Percentiles rank a stretch among this genome's conserved stretches.
Conservation (phyloP, 2,113 vertebrate species). For the Sus scrofa region DNA sequence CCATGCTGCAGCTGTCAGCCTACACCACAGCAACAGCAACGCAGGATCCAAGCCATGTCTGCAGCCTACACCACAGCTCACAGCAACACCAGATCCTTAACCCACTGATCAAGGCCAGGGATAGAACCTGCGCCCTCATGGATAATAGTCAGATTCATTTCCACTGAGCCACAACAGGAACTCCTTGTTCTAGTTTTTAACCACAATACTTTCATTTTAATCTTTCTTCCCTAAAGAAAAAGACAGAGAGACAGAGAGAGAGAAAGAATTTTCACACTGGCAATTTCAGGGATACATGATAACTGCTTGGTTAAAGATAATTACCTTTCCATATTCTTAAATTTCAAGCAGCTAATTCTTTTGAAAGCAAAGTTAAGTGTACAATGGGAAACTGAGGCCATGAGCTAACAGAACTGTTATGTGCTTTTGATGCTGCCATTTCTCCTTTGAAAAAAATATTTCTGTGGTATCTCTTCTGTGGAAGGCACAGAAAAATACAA, state of each 20-base stretch:
- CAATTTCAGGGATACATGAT: neutral
- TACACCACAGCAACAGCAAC: too few species aligned
- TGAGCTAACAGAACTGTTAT: neutral
- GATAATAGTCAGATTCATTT: too few species aligned
- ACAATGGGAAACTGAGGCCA: neutral
- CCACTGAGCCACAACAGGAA: too few species aligned
- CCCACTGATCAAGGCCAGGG: too few species aligned
- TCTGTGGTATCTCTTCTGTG: neutral
- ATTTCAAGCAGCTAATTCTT: neutral
- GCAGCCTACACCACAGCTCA: too few species aligned
- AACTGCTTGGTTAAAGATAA: neutral
- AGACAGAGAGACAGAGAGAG: too few species aligned
- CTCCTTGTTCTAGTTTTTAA: slow-evolving; percentile 20
- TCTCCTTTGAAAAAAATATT: neutral
- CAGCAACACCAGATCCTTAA: too few species aligned
- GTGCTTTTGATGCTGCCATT: neutral
- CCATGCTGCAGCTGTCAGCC: too few species aligned
- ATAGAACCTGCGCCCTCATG: too few species aligned
- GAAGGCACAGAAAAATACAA: neutral
- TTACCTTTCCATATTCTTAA: slow-evolving; percentile 25
- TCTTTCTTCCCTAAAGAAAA: neutral
- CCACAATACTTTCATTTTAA: neutral
- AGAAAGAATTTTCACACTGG: neutral
- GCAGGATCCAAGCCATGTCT: too few species aligned
- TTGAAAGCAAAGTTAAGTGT: neutral